A percentile compares a stretch with the other conserved stretches of the same genome.
These are phyloP conservation scores for Rynchops niger DNA, from an alignment of 2,113 vertebrate genomes.

Conservation along the genomic window DNA sequence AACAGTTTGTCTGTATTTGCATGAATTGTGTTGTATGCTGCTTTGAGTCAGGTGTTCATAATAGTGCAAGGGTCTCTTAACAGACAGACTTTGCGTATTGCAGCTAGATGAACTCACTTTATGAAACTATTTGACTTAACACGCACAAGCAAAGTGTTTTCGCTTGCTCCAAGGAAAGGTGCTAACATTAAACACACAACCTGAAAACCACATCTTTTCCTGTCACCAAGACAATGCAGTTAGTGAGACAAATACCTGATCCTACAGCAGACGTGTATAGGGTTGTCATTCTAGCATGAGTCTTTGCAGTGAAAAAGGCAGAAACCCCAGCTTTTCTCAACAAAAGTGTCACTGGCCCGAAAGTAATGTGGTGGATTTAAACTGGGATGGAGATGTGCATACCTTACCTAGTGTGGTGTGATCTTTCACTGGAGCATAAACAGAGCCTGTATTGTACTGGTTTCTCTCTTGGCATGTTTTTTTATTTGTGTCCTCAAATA, in stretches of 20 bases:
- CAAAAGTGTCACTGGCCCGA: slow-evolving; percentile 20
- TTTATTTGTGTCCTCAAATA: background rate
- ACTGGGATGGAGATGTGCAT: slow-evolving; percentile 39
- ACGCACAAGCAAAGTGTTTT: background rate
- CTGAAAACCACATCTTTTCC: background rate
- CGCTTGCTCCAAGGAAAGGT: background rate
- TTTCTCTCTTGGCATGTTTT: slow-evolving; percentile 28
- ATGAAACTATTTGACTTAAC: background rate
- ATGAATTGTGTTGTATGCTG: background rate
- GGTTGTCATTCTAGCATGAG: background rate
- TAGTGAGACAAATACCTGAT: background rate
- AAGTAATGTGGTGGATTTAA: slow-evolving; percentile 19
- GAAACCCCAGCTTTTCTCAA: slow-evolving; percentile 21
- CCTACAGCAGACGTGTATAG: accelerated
- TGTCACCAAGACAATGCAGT: background rate
- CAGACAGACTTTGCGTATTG: background rate
- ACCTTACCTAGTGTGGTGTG: slow-evolving; percentile 55
- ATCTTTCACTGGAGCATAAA: slow-evolving; percentile 44
- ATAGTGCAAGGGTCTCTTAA: background rate
- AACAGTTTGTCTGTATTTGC: background rate
- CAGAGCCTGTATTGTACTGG: slow-evolving; percentile 40
- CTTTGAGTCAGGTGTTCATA: background rate
- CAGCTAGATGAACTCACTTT: background rate
- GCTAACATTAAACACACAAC: background rate
- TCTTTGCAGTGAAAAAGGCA: background rate